A percentile compares a stretch with the other conserved stretches of the same genome.
phyloP scores from a whole-genome alignment of 1,140 invertebrate species.

The Brachionus paranguensis region DNA sequence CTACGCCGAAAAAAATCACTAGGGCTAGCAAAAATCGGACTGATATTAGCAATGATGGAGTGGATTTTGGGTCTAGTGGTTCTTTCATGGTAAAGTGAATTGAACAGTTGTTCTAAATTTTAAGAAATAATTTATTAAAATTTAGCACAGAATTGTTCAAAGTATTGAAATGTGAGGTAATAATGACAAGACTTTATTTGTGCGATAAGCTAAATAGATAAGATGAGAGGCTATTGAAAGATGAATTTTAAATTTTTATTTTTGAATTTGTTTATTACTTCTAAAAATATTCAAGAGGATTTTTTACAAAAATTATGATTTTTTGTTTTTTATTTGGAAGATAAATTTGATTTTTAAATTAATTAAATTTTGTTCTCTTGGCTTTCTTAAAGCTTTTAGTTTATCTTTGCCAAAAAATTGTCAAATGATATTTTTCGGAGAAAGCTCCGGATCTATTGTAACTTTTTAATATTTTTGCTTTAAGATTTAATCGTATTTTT shows the following conservation, averaged over 20 bases:
- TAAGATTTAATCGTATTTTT: no score
- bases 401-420: no score
- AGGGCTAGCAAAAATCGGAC: constrained; percentile 33
- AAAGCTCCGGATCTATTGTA: no score
- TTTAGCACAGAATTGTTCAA: neutral
- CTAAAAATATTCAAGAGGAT: no score
- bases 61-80: neutral
- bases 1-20: constrained; percentile 16
- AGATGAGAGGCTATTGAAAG: neutral
- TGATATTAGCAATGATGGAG: neutral
- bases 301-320: no score
- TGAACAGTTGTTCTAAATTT: neutral
- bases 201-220: neutral
- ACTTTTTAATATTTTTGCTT: no score
- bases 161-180: neutral
- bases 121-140: neutral
- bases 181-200: neutral
- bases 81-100: constrained; percentile 1
- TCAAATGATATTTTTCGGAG: no score
- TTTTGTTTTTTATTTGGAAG: no score
- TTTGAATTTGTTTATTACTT: neutral
- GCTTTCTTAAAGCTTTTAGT: no score
- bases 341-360: no score
- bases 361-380: no score
- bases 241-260: neutral